Evolutionary conservation across 2,888 invertebrate genomes (phyloP), one percentile per base, ranked within the genome.

Genomic region (Xestia c-nigrum): DNA sequence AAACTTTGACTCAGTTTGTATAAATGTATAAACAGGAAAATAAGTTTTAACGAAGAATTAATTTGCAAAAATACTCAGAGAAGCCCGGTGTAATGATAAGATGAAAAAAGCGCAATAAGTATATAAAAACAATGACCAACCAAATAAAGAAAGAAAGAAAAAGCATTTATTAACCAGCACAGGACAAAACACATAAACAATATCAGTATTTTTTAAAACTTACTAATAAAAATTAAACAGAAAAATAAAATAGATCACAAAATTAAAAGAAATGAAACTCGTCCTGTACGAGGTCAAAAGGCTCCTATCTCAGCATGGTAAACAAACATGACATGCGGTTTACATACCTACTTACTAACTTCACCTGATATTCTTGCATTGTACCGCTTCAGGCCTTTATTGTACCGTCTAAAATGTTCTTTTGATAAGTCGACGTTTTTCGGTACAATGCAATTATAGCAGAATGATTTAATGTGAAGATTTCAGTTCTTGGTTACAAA

Each of bases 1-100:
- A 85, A 85, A 87, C 80, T 81, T 86, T 77, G 70, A 66, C 63
- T 81, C 47, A n/a, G 43, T 80, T 78, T 81, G 55, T 52, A 59
- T 70, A 52, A 57, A 63, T n/a, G 12, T 21, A 31, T 31, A 74
- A 78, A 61, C 31, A 64, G 63, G 52, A 64, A 84, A 76, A 79
- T 73, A 79, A 78, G 57, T 70, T 77, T 7, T n/a, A 72, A 65
- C 31, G 52, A 78, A 64, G 16, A 74, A 80, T 67, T 65, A 52
- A 74, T 72, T 72, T 75, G 50, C 59, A 46, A 65, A 70, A 86
- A 47, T 63, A 59, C 31, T 43, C 47, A 14, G 5, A 24, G 43
- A 14, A 59, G 12, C n/a, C 40, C 12, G 40, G 12, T 69, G 46
- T 63, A 19, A 74, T n/a, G n/a, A 19, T 31, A 19, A 66, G 61